Conservation (phyloP, 2,888 invertebrate species). For the Autographa pulchrina region DNA sequence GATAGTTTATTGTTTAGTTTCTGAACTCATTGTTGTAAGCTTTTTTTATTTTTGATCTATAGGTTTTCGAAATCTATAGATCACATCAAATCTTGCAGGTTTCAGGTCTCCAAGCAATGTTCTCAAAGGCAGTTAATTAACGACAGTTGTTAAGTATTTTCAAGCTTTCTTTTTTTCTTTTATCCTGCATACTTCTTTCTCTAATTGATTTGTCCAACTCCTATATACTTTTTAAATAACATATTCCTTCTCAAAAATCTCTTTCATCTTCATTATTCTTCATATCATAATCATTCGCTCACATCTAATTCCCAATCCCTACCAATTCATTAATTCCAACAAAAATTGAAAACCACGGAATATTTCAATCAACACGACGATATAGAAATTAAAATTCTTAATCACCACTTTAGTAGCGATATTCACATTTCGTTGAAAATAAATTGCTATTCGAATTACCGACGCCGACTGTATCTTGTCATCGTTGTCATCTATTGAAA, state of each 20-base stretch:
- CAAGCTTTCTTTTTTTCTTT: no score
- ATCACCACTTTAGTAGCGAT: slow-evolving; percentile 38
- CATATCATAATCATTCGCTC: slow-evolving; percentile 5
- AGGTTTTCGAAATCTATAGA: background rate
- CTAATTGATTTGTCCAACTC: no score
- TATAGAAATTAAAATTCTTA: slow-evolving; percentile 31
- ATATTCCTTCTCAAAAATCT: no score
- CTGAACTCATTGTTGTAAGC: background rate
- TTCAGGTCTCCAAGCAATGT: no score
- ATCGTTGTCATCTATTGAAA: slow-evolving; percentile 50
- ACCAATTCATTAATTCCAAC: slow-evolving; percentile 21
- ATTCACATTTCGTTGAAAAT: slow-evolving; percentile 31
- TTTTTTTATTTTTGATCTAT: background rate
- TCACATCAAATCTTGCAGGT: no score
- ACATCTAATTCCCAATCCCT: background rate
- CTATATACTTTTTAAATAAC: no score
- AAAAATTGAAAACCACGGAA: slow-evolving; percentile 44
- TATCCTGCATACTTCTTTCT: no score
- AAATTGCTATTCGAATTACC: slow-evolving; percentile 48
- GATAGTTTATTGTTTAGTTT: slow-evolving; percentile 10
- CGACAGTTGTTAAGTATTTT: no score
- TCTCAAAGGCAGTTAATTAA: no score
- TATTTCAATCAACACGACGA: slow-evolving; percentile 35
- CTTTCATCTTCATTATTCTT: background rate
- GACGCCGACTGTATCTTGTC: slow-evolving; percentile 44